Conservation (phyloP, 2,888 invertebrate genomes). For the Caenorhabditis wallacei region DNA sequence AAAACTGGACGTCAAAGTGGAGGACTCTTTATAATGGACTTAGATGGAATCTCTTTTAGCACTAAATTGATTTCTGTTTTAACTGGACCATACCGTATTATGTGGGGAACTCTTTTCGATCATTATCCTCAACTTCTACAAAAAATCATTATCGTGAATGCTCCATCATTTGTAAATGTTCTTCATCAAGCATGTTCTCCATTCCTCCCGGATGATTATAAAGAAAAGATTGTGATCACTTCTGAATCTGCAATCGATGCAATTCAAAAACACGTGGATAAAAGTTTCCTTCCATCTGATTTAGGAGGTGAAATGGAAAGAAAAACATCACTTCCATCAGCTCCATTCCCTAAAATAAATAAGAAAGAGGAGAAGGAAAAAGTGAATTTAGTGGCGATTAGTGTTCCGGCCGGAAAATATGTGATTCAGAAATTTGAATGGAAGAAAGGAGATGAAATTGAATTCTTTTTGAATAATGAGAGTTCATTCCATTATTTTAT, state of each 20-base stretch:
- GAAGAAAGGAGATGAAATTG: conserved; percentile 69
- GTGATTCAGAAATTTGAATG: conserved; percentile 75
- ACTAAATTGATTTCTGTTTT: conserved; percentile 78
- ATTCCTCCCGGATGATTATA: conserved; percentile 81
- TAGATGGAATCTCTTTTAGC: conserved; percentile 78
- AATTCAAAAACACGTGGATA: conserved; percentile 48
- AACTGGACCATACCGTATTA: conserved; percentile 81
- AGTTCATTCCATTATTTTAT: conserved; percentile 73
- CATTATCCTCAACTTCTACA: conserved; percentile 81
- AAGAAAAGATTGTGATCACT: conserved; percentile 70
- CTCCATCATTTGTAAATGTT: conserved; percentile 81
- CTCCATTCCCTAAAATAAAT: conserved; percentile 66
- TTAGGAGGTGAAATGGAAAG: conserved; percentile 51
- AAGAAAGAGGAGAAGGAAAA: conserved; percentile 54
- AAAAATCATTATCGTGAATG: conserved; percentile 80
- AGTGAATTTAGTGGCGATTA: conserved; percentile 60
- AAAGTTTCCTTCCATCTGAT: conserved; percentile 47
- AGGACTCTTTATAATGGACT: conserved; percentile 79
- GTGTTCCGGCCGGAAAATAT: conserved; percentile 72
- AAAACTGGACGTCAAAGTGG: conserved; percentile 73
- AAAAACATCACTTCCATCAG: conserved; percentile 57
- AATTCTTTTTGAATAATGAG: conserved; percentile 76
- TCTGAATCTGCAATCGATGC: conserved; percentile 53
- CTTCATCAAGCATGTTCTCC: conserved; percentile 79
- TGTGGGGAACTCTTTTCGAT: conserved; percentile 83